phyloP scores from a whole-genome alignment of 2,797 vertebrate species.

The Manis javanica region DNA sequence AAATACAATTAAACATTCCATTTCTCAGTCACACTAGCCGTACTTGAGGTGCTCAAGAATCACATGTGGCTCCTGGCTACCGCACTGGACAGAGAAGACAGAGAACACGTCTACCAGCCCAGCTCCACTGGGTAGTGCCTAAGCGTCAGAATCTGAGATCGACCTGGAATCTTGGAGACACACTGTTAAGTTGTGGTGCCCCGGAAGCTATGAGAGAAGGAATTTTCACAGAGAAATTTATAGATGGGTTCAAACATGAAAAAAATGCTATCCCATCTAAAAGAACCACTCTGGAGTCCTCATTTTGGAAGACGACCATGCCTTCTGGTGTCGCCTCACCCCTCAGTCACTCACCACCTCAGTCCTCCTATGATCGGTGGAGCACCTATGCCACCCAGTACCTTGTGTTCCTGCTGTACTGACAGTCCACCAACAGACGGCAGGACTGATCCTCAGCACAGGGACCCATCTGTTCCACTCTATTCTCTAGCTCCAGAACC shows the following conservation, averaged over 20 bases:
- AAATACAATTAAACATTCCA: background rate
- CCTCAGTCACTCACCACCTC: background rate
- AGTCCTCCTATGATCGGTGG: background rate
- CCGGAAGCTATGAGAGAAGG: background rate
- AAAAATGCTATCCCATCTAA: background rate
- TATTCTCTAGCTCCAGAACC: background rate
- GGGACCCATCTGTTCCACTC: background rate
- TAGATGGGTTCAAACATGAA: background rate
- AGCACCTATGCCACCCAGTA: background rate
- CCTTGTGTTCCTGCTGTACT: background rate
- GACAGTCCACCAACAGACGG: background rate
- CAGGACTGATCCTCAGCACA: background rate
- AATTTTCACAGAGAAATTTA: background rate
- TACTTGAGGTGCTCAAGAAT: background rate
- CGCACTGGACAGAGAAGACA: background rate
- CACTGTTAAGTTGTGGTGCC: background rate
- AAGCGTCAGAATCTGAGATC: background rate
- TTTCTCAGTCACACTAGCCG: background rate
- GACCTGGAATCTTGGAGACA: background rate
- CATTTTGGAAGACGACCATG: no score
- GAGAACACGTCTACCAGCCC: background rate
- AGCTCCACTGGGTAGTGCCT: background rate
- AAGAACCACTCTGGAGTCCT: background rate
- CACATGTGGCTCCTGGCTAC: background rate
- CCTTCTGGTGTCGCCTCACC: background rate